Conservation (phyloP, 2,797 vertebrate species). For the Gephyroberyx darwinii region DNA sequence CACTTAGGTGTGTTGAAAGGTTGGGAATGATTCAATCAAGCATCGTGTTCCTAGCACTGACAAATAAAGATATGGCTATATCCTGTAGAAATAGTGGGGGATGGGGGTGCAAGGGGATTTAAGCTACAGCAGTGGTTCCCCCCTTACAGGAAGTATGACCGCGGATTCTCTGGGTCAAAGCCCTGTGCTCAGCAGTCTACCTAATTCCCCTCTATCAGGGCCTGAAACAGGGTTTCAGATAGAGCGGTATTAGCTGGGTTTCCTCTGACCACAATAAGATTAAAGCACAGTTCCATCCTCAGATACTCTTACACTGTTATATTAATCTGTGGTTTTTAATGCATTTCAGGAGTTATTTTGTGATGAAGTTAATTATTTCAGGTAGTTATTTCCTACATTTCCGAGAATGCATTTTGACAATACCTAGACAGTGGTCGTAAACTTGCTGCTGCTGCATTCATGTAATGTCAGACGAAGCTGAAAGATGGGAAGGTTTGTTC, state of each 20-base stretch:
- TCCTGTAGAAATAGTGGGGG: conserved; percentile 1
- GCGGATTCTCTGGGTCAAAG: conserved; percentile 43
- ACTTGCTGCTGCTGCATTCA: no score
- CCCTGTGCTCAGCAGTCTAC: conserved; percentile 62
- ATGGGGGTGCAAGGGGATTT: conserved; percentile 24
- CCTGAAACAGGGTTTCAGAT: not conserved
- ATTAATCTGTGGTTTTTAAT: no score
- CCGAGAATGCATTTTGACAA: no score
- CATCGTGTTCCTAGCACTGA: not conserved
- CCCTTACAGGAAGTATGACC: conserved; percentile 43
- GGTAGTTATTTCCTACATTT: no score
- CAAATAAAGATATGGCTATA: not conserved
- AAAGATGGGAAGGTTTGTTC: no score
- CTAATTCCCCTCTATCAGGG: conserved; percentile 44
- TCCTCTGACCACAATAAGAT: conserved; percentile 4
- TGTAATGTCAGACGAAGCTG: no score
- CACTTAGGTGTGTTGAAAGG: not conserved
- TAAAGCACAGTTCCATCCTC: no score
- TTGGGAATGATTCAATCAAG: not conserved
- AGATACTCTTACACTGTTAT: no score
- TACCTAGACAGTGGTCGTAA: no score
- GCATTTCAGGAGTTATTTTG: no score
- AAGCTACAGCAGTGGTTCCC: conserved; percentile 11
- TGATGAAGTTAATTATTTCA: no score
- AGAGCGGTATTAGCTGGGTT: not conserved